Percentiles rank a stretch among this genome's conserved stretches.
These are phyloP conservation scores for Odontomyia ornata DNA, from an alignment of 2,888 invertebrate species.

Conservation along the genomic window DNA sequence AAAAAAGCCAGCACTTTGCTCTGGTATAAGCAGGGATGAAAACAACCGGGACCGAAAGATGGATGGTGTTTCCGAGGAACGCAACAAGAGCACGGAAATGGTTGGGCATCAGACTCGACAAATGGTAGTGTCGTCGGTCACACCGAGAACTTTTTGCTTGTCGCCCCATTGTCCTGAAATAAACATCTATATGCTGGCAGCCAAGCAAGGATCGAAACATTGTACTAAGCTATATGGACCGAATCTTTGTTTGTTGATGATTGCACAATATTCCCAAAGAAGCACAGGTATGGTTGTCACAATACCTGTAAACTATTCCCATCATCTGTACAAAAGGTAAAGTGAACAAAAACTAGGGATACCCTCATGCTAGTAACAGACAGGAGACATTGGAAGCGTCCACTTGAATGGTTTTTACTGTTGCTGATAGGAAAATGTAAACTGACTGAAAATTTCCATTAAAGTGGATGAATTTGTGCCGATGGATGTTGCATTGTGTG, in stretches of 20 bases:
- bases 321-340: not conserved
- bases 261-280: not conserved
- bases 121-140: slow-evolving; percentile 2
- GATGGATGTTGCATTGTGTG: not conserved
- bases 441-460: slow-evolving; percentile 27
- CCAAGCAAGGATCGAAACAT: not conserved
- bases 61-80: not conserved
- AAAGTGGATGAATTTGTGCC: slow-evolving; percentile 15
- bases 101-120: not conserved
- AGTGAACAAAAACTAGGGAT: slow-evolving; percentile 24
- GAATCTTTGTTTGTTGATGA: not conserved
- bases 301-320: slow-evolving; percentile 22
- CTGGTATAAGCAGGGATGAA: not conserved
- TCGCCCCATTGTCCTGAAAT: not conserved
- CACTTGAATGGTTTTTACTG: slow-evolving; percentile 32
- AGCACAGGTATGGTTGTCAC: slow-evolving; percentile 15
- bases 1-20: not conserved
- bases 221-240: not conserved
- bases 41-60: not conserved
- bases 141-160: not conserved
- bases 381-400: not conserved
- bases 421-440: slow-evolving; percentile 33
- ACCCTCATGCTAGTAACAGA: not conserved
- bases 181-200: not conserved
- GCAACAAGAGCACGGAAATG: not conserved